These are phyloP conservation scores for Cynocephalus volans DNA, from an alignment of 2,113 vertebrate genomes.

Conservation along the genomic window DNA sequence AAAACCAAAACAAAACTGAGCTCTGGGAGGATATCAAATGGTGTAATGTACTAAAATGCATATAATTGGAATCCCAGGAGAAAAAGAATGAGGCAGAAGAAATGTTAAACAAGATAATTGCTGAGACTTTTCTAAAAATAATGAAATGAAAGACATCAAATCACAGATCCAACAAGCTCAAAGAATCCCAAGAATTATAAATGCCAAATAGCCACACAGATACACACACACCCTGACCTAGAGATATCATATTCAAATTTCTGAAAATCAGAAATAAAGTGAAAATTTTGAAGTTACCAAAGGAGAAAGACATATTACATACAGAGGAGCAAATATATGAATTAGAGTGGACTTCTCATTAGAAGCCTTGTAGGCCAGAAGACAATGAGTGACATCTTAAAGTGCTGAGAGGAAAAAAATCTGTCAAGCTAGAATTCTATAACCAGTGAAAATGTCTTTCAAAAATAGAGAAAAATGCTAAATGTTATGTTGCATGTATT, in stretches of 20 bases:
- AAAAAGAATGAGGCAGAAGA: neutral
- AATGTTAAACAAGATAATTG: neutral
- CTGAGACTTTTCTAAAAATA: constrained; percentile 47
- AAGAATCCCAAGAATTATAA: constrained; percentile 27
- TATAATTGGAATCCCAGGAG: constrained; percentile 30
- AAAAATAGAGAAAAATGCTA: neutral
- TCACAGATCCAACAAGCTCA: neutral
- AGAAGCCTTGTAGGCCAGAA: constrained; percentile 28
- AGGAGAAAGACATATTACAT: neutral
- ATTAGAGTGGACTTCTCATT: neutral
- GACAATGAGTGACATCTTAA: neutral
- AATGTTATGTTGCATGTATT: neutral
- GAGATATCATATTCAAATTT: constrained; percentile 3
- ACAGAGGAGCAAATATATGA: constrained; percentile 4
- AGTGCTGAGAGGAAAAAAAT: neutral
- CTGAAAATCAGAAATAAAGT: constrained; percentile 20
- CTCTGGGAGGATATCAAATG: neutral
- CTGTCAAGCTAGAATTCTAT: neutral
- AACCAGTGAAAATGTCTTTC: neutral
- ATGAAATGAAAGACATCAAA: neutral
- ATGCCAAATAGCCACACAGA: neutral
- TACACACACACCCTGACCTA: neutral
- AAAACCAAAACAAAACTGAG: neutral
- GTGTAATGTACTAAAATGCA: neutral
- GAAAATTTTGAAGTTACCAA: constrained; percentile 7